Percentiles rank a stretch among this genome's conserved stretches.
phyloP scores from a whole-genome alignment of 2,797 vertebrate genomes.

The Diglossa cyanea region DNA sequence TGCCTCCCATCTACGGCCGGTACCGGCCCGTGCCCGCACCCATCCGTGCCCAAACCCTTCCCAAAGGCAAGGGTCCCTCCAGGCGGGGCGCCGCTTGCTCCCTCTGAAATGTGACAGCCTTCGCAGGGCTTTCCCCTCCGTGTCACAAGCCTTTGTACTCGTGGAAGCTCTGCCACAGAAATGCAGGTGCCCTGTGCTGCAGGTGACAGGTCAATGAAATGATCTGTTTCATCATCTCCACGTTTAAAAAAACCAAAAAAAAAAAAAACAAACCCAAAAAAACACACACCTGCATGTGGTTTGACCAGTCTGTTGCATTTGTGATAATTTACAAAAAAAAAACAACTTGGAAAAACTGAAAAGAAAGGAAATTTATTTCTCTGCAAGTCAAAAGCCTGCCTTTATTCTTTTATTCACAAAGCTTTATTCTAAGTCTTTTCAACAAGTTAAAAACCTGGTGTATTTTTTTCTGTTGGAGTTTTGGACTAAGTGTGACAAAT shows the following conservation, averaged over 20 bases:
- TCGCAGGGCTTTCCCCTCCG: background rate
- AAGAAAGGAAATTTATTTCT: background rate
- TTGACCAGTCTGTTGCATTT: background rate
- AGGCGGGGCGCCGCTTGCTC: background rate
- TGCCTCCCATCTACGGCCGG: fast-evolving
- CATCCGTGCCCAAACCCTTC: background rate
- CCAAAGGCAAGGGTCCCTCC: background rate
- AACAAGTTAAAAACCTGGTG: background rate
- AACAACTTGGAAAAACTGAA: background rate
- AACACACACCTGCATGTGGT: background rate
- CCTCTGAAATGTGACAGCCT: fast-evolving
- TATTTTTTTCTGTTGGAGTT: background rate
- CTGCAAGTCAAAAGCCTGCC: background rate
- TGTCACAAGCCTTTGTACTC: fast-evolving
- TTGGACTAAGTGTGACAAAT: background rate
- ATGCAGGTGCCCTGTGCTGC: fast-evolving
- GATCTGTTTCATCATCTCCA: background rate
- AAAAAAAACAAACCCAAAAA: background rate
- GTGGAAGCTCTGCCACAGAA: background rate
- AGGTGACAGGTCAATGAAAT: background rate
- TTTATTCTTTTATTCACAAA: background rate
- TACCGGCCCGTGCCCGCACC: fast-evolving
- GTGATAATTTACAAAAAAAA: background rate
- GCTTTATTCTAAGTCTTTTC: background rate
- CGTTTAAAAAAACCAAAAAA: background rate